Evolutionary conservation across 2,797 vertebrate species (phyloP), one percentile per base, ranked within the genome.

Genomic region (Dicrostonyx torquatus): DNA sequence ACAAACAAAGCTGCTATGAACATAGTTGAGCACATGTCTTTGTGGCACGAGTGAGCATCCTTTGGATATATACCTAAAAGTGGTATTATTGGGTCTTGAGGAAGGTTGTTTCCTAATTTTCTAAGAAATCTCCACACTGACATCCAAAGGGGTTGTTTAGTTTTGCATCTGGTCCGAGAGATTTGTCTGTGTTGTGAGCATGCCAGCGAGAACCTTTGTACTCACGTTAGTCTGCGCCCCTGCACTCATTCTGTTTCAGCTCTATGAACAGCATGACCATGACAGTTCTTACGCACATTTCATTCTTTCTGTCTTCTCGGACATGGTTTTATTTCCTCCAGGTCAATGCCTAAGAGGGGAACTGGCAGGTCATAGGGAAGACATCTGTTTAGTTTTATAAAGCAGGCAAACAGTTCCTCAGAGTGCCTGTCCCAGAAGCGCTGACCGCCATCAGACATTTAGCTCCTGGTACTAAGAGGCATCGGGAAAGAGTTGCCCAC

Each of bases 381-480:
- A 13, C 34, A 62, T 90, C 85, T 86, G 17, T 75, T 86, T 79
- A 48, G 20, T 43, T 93, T 93, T 83, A 55, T 72, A 62, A 79
- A 55, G 75, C 22, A 22, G 48, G 40, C n/a, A 37, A 66, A 70
- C 24, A 40, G 15, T 20, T 82, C 64, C 82, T 87, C 79, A 70
- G 45, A 73, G 55, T 43, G 53, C 11, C 75, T 60, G 1, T n/a
- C 29, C 40, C 24, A 0, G 58, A 66, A 73, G 22, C 24, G 34
- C 78, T 17, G 26, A 55, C 10, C 26, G 9, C 53, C 48, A 5
- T 31, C n/a, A n/a, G 26, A 53, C 62, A 22, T 85, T 85, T 37
- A 82, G 60, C 50, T 58, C 13, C 50, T 70, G 34, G 79, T 68
- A 6, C 66, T 37, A 50, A 9, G 13, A 53, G 8, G 34, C 9